A percentile compares a stretch with the other conserved stretches of the same genome.
These are phyloP conservation scores for Scaptomyza graminum DNA, from an alignment of 1,140 invertebrate genomes.

Conservation along the genomic window DNA sequence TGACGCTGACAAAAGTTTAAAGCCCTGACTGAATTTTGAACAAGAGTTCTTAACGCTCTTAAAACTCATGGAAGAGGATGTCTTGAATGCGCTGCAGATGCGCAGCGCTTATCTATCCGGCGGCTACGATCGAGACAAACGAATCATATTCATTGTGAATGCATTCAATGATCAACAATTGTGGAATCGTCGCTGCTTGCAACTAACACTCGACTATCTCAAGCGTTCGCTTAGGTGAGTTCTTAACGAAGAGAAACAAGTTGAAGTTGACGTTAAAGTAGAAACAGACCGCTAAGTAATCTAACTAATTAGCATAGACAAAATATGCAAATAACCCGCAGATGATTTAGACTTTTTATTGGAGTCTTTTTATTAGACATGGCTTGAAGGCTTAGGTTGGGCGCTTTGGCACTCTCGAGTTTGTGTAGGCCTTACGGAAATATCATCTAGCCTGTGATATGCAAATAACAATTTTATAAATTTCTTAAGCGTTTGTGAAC, in stretches of 20 bases:
- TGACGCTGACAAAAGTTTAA: conserved; percentile 29
- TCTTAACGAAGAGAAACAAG: not conserved
- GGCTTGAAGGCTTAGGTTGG: conserved; percentile 6
- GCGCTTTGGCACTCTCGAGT: not conserved
- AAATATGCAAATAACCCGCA: conserved; percentile 76
- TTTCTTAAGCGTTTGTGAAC: conserved; percentile 3
- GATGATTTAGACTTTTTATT: conserved; percentile 52
- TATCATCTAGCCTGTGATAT: conserved; percentile 14
- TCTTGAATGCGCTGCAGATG: conserved; percentile 85
- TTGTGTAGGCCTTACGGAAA: not conserved
- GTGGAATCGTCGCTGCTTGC: conserved; percentile 85
- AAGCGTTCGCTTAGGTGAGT: conserved; percentile 87
- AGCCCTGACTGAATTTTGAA: conserved; percentile 45
- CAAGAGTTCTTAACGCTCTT: conserved; percentile 12
- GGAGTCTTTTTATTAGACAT: conserved; percentile 66
- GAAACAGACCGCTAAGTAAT: conserved; percentile 42
- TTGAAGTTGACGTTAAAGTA: conserved; percentile 20
- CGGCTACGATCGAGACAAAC: conserved; percentile 87
- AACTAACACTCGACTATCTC: conserved; percentile 86
- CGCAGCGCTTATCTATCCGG: conserved; percentile 87
- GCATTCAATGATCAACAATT: conserved; percentile 86
- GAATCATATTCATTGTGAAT: conserved; percentile 87
- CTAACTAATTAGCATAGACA: conserved; percentile 64
- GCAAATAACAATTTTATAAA: conserved; percentile 25
- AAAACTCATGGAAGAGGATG: conserved; percentile 83